Conservation (phyloP, 1,140 invertebrate species). For the Chrysoperla carnea region DNA sequence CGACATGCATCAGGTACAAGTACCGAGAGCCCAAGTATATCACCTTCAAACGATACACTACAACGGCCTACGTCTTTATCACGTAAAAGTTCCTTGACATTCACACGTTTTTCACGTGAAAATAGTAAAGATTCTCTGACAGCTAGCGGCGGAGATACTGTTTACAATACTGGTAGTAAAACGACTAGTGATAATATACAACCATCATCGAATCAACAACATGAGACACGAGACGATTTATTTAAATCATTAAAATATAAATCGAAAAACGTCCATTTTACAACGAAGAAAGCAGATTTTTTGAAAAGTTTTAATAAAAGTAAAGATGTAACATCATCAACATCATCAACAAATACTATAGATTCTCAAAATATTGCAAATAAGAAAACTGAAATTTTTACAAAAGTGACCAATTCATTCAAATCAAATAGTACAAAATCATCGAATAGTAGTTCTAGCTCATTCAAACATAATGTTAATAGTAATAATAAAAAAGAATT, state of each 20-base stretch:
- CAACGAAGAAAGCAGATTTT: background rate
- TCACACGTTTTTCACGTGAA: conserved; percentile 13
- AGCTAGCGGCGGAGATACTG: background rate
- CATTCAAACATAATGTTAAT: too few species aligned
- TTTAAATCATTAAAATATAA: background rate
- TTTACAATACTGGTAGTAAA: background rate
- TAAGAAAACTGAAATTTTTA: too few species aligned
- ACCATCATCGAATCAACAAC: conserved; percentile 1
- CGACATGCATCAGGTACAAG: conserved; percentile 11
- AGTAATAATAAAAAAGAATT: too few species aligned
- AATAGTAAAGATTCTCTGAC: conserved; percentile 9
- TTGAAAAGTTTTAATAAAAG: background rate
- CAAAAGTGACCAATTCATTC: too few species aligned
- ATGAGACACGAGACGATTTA: conserved; percentile 5
- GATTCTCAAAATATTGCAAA: too few species aligned
- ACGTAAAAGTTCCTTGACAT: conserved; percentile 20
- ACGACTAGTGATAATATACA: background rate
- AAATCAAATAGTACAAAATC: too few species aligned
- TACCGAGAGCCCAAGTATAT: conserved; percentile 6
- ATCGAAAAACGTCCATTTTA: background rate
- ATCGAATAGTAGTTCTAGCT: too few species aligned
- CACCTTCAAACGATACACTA: conserved; percentile 8
- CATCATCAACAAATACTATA: too few species aligned
- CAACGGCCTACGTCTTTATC: conserved; percentile 3
- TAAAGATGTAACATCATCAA: too few species aligned